Percentiles rank a stretch among this genome's conserved stretches.
phyloP scores from a whole-genome alignment of 2,113 vertebrate species.

The Ornithorhynchus anatinus region DNA sequence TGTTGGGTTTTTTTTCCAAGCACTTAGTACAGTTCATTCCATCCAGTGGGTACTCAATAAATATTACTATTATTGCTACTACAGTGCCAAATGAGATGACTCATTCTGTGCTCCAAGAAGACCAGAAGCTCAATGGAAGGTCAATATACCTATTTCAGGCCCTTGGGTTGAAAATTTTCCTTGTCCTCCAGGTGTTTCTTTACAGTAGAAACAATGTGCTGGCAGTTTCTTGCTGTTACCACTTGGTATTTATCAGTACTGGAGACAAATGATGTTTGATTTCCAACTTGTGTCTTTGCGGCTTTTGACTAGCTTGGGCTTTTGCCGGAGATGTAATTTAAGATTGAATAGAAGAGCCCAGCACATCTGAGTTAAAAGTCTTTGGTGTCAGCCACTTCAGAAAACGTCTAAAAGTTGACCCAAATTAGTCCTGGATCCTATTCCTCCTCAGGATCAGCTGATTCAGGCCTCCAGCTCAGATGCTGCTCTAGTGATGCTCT shows the following conservation, averaged over 20 bases:
- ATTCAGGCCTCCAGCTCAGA: not conserved
- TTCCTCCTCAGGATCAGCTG: not conserved
- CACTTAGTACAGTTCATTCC: not conserved
- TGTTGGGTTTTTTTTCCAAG: not conserved
- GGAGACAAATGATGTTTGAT: conserved; percentile 34
- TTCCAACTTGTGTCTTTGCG: conserved; percentile 54
- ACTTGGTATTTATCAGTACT: not conserved
- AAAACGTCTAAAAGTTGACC: not conserved
- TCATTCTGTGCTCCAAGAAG: not conserved
- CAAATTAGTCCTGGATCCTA: conserved; percentile 2
- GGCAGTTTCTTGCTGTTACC: conserved; percentile 26
- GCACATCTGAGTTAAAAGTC: conserved; percentile 25
- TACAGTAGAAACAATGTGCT: conserved; percentile 54
- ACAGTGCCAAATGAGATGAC: not conserved
- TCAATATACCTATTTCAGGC: not conserved
- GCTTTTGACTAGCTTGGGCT: conserved; percentile 54
- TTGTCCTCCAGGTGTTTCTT: conserved; percentile 37
- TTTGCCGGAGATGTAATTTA: conserved; percentile 58
- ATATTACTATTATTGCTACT: not conserved
- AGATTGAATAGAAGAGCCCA: conserved; percentile 42
- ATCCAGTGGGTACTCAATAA: not conserved
- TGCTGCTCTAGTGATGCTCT: not conserved
- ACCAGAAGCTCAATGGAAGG: not conserved
- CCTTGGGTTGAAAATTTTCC: not conserved
- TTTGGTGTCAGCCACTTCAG: not conserved